A percentile compares a stretch with the other conserved stretches of the same genome.
phyloP scores from a whole-genome alignment of 2,113 vertebrate genomes.

The Crotalus viridis region DNA sequence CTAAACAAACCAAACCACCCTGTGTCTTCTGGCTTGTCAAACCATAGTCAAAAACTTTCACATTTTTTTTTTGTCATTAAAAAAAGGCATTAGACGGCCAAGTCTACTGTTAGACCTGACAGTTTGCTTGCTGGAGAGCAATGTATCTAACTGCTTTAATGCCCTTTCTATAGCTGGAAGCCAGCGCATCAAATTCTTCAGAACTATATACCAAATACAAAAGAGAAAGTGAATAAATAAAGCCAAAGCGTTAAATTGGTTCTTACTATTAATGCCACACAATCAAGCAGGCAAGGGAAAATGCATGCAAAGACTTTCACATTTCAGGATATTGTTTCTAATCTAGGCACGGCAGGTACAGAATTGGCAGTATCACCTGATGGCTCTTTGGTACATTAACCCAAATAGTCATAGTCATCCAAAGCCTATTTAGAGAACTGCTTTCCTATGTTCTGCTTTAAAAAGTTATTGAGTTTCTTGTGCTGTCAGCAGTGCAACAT shows the following conservation, averaged over 20 bases:
- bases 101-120: neutral
- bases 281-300: conserved; percentile 24
- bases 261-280: conserved; percentile 21
- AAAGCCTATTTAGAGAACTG: conserved; percentile 12
- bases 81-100: neutral
- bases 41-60: neutral
- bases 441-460: neutral
- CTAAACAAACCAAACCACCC: neutral
- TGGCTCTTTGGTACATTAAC: conserved; percentile 24
- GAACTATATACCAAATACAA: neutral
- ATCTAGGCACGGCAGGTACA: conserved; percentile 17
- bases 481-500: neutral
- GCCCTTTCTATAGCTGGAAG: neutral
- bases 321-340: conserved; percentile 27
- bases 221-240: conserved; percentile 16
- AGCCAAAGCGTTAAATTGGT: conserved; percentile 27
- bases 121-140: neutral
- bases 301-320: conserved; percentile 14
- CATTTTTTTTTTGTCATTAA: neutral
- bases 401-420: conserved; percentile 32
- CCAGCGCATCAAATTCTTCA: conserved; percentile 5
- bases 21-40: neutral
- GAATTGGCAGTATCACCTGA: conserved; percentile 2
- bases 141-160: neutral
- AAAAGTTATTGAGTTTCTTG: conserved; percentile 16